Percentiles rank a stretch among this genome's conserved stretches.
Conservation (phyloP, 2,113 vertebrate species). For the Eretmochelys imbricata region DNA sequence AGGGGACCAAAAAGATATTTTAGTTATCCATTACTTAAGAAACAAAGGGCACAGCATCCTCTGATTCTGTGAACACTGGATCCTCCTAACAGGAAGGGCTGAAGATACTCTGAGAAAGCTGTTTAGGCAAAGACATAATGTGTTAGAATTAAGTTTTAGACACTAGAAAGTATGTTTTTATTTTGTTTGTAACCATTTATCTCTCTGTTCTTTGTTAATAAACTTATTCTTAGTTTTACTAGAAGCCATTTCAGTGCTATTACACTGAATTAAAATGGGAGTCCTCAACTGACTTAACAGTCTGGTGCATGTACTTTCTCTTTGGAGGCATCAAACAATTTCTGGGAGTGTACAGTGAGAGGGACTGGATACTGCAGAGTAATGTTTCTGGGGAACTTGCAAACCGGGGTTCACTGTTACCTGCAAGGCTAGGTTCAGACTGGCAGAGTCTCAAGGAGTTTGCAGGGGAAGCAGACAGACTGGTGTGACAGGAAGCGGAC, state of each 20-base stretch:
- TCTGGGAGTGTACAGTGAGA: background rate
- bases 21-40: background rate
- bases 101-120: too few species aligned
- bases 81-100: too few species aligned
- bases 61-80: background rate
- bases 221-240: background rate
- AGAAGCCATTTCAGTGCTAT: background rate
- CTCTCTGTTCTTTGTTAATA: background rate
- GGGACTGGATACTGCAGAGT: background rate
- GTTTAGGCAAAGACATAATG: background rate
- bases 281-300: background rate
- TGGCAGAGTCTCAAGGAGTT: background rate
- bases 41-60: background rate
- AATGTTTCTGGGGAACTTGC: background rate
- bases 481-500: background rate
- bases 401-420: background rate
- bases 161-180: background rate
- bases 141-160: background rate
- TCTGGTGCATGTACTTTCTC: background rate
- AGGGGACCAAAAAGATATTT: too few species aligned
- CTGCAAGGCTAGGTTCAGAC: background rate
- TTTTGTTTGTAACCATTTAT: background rate
- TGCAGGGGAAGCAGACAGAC: background rate
- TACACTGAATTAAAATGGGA: background rate
- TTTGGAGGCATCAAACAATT: background rate